phyloP scores from a whole-genome alignment of 2,888 invertebrate genomes.

The Meiosimyza decipiens region DNA sequence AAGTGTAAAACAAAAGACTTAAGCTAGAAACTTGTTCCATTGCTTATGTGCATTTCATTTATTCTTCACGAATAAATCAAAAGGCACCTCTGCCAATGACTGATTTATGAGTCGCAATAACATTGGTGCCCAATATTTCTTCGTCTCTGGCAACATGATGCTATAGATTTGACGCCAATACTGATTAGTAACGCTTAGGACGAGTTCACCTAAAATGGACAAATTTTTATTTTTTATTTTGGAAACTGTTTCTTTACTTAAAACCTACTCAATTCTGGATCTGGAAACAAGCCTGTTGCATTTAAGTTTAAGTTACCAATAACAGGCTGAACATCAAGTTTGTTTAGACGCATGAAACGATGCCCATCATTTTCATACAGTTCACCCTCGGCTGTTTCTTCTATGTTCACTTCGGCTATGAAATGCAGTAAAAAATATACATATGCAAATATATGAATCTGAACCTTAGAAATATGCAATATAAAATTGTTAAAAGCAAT shows the following conservation, averaged over 20 bases:
- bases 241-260: neutral
- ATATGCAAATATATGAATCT: too few relatives aligned
- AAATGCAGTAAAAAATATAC: neutral
- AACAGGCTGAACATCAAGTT: slow-evolving; percentile 73
- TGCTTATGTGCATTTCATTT: neutral
- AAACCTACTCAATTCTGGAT: slow-evolving; percentile 75
- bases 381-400: slow-evolving; percentile 65
- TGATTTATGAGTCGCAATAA: slow-evolving; percentile 56
- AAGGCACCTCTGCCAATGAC: slow-evolving; percentile 58
- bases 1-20: slow-evolving; percentile 28
- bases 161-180: slow-evolving; percentile 71
- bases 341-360: slow-evolving; percentile 69
- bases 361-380: slow-evolving; percentile 69
- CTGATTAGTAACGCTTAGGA: slow-evolving; percentile 68
- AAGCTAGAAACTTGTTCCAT: slow-evolving; percentile 27
- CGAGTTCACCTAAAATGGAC: slow-evolving; percentile 56
- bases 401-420: slow-evolving; percentile 52
- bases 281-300: slow-evolving; percentile 72
- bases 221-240: neutral
- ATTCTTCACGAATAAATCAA: slow-evolving; percentile 54
- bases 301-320: slow-evolving; percentile 72
- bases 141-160: slow-evolving; percentile 68
- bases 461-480: too few relatives aligned
- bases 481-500: too few relatives aligned
- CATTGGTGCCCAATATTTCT: slow-evolving; percentile 61